Base-by-base conservation (phyloP, 2,888 invertebrate genomes). In the Philopedon plagiatum region DNA sequence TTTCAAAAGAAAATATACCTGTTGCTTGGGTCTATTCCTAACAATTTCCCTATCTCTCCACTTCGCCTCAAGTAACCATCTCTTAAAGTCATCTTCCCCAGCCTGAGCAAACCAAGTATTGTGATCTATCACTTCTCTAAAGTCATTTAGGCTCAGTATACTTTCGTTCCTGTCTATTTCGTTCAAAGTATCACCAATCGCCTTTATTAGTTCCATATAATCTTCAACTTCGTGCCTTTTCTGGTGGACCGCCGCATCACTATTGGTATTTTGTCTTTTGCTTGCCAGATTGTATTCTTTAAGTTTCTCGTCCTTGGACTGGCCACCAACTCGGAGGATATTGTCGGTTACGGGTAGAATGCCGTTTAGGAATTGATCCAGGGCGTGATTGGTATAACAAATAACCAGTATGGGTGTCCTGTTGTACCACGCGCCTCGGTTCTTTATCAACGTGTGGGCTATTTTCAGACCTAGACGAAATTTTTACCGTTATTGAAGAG, bases 341-440 rank as follows among this genome's bases (percentile, higher is more conserved):
- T 87, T 87, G 0, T 87, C 80, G 0, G 92, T 92, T 1, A 88
- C 85, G 23, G 83, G 79, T 0, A 91, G 80, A 8, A 93, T 86
- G 7, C 92, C 93, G 82, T 93, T 91, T 34, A 96, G 84, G 82
- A 96, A 95, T 82, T 95, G 94, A 86, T 96, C 96, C 46, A 96
- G 85, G 4, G 95, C 95, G 82, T 95, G 94, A 86, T 96, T 96
- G 5, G 95, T 95, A 82, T 91, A 94, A 79, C 94, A 94, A 18
- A 96, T 90, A 0, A 96, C 87, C 7, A 95, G 85, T 82, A 95
- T 92, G 0, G 93, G 93, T 1, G 78, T 86, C 9, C 87, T 76
- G 3, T 75, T 71, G 26, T 81, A 82, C 87, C 88, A 88, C 0
- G 46, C 60, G 11, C 37, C 19, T 21, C 15, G n/a, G 37, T 74